A percentile compares a stretch with the other conserved stretches of the same genome.
These are phyloP conservation scores for Aphidius colemani DNA, from an alignment of 2,888 invertebrate species.

Conservation along the genomic window DNA sequence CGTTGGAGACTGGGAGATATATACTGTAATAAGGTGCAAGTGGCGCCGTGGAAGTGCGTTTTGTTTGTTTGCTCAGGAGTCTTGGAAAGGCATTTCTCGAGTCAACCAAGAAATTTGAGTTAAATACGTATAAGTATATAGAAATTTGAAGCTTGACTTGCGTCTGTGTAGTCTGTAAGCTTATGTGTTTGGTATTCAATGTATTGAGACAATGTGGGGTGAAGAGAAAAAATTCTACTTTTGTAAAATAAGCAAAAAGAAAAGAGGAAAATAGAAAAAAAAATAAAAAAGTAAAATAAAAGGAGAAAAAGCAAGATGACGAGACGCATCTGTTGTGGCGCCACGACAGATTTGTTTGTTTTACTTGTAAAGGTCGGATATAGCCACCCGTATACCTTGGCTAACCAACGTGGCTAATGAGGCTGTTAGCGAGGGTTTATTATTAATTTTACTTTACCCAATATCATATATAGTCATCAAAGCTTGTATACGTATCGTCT, in stretches of 20 bases:
- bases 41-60: constrained; percentile 51
- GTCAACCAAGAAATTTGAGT: constrained; percentile 24
- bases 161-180: not conserved
- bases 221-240: too few species aligned
- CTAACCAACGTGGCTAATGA: constrained; percentile 47
- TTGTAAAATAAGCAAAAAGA: too few species aligned
- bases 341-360: constrained; percentile 57
- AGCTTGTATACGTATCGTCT: too few species aligned
- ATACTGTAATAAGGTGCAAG: constrained; percentile 28
- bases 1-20: constrained; percentile 9
- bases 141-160: constrained; percentile 47
- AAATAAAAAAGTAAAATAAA: constrained; percentile 18
- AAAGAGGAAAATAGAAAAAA: constrained; percentile 8
- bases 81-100: constrained; percentile 38
- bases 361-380: constrained; percentile 44
- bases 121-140: constrained; percentile 33
- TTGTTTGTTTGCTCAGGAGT: constrained; percentile 55
- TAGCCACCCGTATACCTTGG: constrained; percentile 19
- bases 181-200: too few species aligned
- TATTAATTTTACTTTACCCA: constrained; percentile 27
- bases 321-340: constrained; percentile 59
- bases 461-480: too few species aligned
- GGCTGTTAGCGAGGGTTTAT: constrained; percentile 49
- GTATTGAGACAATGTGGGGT: constrained; percentile 7
- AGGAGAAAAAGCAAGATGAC: constrained; percentile 44